Evolutionary conservation across 2,113 vertebrate species (phyloP).

Genomic region (Otis tarda): DNA sequence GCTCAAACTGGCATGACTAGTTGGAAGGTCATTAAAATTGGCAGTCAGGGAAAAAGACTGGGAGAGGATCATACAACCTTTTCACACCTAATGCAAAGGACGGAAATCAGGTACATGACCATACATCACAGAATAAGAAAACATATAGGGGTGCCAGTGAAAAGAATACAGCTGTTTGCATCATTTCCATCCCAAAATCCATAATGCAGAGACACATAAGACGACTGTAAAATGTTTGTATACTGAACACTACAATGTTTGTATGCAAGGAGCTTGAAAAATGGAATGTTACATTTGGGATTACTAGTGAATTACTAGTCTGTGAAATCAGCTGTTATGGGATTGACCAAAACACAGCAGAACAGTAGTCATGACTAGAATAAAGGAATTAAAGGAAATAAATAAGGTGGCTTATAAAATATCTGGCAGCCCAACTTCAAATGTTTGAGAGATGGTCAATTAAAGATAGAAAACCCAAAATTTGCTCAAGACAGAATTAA

Average conservation of each 20-base stretch:
- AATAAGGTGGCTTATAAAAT: not conserved
- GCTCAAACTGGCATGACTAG: not conserved
- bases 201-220: not conserved
- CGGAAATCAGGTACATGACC: not conserved
- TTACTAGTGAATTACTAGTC: not conserved
- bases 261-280: not conserved
- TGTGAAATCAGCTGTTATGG: not conserved
- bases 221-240: not conserved
- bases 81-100: not conserved
- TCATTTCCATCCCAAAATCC: not conserved
- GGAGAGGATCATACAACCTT: not conserved
- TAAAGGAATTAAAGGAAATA: conserved; percentile 1
- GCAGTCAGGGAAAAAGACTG: not conserved
- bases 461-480: not conserved
- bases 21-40: not conserved
- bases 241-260: not conserved
- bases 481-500: not conserved
- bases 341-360: not conserved
- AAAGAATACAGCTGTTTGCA: not conserved
- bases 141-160: not conserved
- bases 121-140: not conserved
- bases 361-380: not conserved
- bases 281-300: not conserved
- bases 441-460: not conserved
- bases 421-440: not conserved